phyloP scores from a whole-genome alignment of 2,797 vertebrate genomes.

The Percopsis omiscomaycus region DNA sequence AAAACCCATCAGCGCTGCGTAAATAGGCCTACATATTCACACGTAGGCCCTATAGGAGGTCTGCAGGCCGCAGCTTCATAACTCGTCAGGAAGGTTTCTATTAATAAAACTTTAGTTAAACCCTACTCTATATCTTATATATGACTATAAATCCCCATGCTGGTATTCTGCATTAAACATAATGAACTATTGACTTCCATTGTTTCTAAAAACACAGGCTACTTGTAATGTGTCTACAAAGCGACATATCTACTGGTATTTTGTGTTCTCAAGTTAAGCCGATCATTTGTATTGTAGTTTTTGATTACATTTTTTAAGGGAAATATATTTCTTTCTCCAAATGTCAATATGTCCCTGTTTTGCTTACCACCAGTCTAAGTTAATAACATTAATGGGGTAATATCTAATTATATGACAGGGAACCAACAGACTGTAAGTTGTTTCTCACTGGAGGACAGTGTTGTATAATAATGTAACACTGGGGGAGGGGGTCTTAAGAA shows the following conservation, averaged over 20 bases:
- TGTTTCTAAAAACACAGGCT: not conserved
- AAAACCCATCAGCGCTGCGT: constrained; percentile 44
- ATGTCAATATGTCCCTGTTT: not conserved
- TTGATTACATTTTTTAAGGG: no score
- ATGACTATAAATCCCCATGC: no score
- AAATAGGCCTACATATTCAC: constrained; percentile 38
- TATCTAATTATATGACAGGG: not conserved
- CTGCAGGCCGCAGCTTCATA: no score
- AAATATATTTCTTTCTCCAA: no score
- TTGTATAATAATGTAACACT: not conserved
- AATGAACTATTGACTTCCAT: not conserved
- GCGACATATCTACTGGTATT: no score
- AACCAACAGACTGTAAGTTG: not conserved
- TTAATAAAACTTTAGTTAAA: no score
- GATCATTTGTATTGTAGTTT: no score
- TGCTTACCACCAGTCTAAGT: not conserved
- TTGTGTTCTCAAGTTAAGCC: no score
- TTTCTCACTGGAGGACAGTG: not conserved
- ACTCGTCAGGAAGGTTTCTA: no score
- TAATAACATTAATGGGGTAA: not conserved
- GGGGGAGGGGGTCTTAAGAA: not conserved
- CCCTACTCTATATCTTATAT: no score
- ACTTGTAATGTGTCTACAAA: not conserved
- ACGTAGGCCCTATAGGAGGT: not conserved
- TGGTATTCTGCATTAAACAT: no score